A percentile compares a stretch with the other conserved stretches of the same genome.
These are phyloP conservation scores for Vanessa cardui DNA, from an alignment of 2,888 invertebrate species.

Conservation along the genomic window DNA sequence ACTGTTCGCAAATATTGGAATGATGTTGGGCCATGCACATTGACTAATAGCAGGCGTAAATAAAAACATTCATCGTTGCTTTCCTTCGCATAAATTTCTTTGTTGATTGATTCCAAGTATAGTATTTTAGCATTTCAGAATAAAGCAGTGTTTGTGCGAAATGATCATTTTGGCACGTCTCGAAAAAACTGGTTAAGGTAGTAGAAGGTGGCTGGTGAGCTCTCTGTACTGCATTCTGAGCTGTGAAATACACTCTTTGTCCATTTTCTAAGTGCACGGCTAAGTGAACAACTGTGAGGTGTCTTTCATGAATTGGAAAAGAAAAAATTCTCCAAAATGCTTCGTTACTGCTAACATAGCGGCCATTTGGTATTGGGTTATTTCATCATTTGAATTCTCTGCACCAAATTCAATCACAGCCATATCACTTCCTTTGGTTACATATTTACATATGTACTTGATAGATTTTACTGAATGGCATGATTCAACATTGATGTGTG, in stretches of 20 bases:
- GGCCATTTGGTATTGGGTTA: too few relatives aligned
- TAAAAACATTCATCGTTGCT: conserved; percentile 53
- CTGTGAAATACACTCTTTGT: conserved; percentile 17
- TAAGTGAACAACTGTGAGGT: too few relatives aligned
- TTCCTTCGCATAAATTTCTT: conserved; percentile 41
- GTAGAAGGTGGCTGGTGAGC: neutral
- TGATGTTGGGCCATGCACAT: conserved; percentile 51
- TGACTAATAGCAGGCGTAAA: conserved; percentile 52
- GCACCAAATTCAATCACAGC: too few relatives aligned
- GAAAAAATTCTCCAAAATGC: too few relatives aligned
- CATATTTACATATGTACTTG: too few relatives aligned
- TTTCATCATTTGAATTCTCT: too few relatives aligned
- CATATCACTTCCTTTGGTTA: too few relatives aligned
- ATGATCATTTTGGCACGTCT: conserved; percentile 41
- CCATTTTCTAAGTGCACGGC: too few relatives aligned
- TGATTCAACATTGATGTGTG: too few relatives aligned
- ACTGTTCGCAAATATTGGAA: conserved; percentile 45
- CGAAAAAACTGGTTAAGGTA: conserved; percentile 43
- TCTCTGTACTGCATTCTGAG: neutral
- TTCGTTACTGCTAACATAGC: too few relatives aligned
- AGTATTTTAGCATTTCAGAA: conserved; percentile 43
- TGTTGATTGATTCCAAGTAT: conserved; percentile 44
- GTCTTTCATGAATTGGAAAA: too few relatives aligned
- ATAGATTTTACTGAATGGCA: too few relatives aligned
- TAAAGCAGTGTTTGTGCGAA: conserved; percentile 43